Evolutionary conservation across 2,113 vertebrate genomes (phyloP).

Genomic region (Panthera uncia): DNA sequence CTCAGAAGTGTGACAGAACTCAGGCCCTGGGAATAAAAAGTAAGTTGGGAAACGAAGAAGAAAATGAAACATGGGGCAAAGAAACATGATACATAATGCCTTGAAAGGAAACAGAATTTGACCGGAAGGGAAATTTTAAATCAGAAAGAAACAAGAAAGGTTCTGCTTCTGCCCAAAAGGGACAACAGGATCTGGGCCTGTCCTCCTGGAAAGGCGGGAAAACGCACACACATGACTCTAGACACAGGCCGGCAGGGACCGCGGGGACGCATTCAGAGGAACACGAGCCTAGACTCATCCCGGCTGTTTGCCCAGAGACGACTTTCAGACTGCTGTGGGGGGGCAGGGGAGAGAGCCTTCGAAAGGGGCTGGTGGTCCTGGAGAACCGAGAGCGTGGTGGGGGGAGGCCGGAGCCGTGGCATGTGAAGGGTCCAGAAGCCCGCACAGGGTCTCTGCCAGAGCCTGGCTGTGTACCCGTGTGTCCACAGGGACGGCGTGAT

Average conservation of each 20-base stretch:
- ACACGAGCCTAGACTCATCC: not conserved
- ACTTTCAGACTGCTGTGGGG: fast-evolving
- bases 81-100: not conserved
- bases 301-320: not conserved
- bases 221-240: fast-evolving
- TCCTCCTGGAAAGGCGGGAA: not conserved
- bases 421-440: not conserved
- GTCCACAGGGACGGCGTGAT: not conserved
- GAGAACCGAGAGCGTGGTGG: not conserved
- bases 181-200: not conserved
- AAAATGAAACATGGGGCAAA: no score
- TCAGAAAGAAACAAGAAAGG: not conserved
- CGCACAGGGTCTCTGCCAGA: fast-evolving
- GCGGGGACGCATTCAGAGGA: fast-evolving
- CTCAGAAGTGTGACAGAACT: not conserved
- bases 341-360: not conserved
- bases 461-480: fast-evolving
- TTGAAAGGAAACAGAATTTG: not conserved
- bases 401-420: fast-evolving
- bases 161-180: not conserved
- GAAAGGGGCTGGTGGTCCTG: fast-evolving
- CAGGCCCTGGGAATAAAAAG: not conserved
- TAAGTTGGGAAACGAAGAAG: not conserved
- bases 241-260: fast-evolving
- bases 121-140: not conserved